Evolutionary conservation across 2,888 invertebrate species (phyloP), one percentile per base, ranked within the genome.

Genomic region (Brassicogethes aeneus): DNA sequence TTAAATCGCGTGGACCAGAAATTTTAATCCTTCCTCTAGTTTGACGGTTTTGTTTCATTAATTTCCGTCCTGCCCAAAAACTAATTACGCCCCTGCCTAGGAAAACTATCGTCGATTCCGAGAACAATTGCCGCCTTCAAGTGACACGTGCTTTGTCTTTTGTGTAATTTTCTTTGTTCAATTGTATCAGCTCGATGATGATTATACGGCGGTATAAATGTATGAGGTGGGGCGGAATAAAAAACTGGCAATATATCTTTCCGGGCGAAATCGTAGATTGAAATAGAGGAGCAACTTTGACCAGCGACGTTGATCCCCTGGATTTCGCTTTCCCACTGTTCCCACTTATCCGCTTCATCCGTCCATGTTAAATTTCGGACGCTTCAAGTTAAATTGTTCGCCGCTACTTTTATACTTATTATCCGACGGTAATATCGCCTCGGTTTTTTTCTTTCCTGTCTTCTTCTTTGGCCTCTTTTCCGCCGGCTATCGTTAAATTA

Each of bases 251-350:
- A 59, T 60, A 57, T 59, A 61, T 61, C 57, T 53, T 47, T 42
- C 46, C 42, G 48, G 47, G 45, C 50, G 50, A 53, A 56, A 57
- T 53, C 52, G 54, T 53, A 59, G 57, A 59, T 58, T 59, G 60
- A 59, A 60, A 60, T 57, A 57, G 61, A 55, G 52, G 52, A 54
- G 53, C 54, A 57, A 59, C 55, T 57, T 56, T 59, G 58, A 57
- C 56, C 61, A 53, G 51, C 51, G 44, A 48, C 48, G 41, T 51
- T 60, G 56, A 57, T 59, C 55, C 55, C n/a, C n/a, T n/a, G 45
- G 47, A 46, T 44, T 42, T 57, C 57, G 55, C 56, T 56, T 53
- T 53, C 53, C 51, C 44, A 50, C 52, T 55, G 51, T 46, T 54
- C 53, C 53, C 54, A 54, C 59, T 59, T 58, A 57, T 59, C 56